Evolutionary conservation across 1,140 invertebrate genomes (phyloP).

Genomic region (Drosophila simulans): DNA sequence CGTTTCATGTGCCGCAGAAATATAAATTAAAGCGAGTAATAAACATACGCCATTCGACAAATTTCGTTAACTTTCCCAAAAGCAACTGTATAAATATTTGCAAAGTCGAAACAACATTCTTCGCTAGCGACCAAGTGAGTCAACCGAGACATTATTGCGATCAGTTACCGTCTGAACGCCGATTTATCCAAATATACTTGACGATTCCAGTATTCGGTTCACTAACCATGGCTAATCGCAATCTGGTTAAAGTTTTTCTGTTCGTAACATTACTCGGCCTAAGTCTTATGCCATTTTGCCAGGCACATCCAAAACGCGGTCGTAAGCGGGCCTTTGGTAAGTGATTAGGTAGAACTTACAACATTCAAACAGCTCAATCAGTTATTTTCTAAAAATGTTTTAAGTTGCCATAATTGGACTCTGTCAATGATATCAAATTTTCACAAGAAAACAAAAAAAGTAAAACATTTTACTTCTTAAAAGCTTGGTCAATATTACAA

Average conservation of each 20-base stretch:
- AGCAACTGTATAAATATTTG: slow-evolving; percentile 65
- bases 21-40: slow-evolving; percentile 50
- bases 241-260: slow-evolving; percentile 31
- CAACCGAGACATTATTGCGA: slow-evolving; percentile 9
- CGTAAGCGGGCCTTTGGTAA: slow-evolving; percentile 57
- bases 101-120: slow-evolving; percentile 44
- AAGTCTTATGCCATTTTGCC: slow-evolving; percentile 28
- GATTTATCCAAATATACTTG: slow-evolving; percentile 18
- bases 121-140: slow-evolving; percentile 33
- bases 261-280: slow-evolving; percentile 28
- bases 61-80: slow-evolving; percentile 18
- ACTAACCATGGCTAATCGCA: slow-evolving; percentile 35
- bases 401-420: no score
- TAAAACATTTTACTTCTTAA: no score
- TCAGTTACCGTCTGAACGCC: slow-evolving; percentile 20
- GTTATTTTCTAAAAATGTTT: background rate
- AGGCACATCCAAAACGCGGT: slow-evolving; percentile 49
- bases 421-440: no score
- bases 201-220: background rate
- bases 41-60: slow-evolving; percentile 5
- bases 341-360: background rate
- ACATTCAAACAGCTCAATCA: no score
- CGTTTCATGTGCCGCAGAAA: slow-evolving; percentile 54
- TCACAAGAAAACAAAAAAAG: no score
- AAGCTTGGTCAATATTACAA: no score